Base-by-base conservation (phyloP, 30 jellyfish, hydroid and myxozoan species). In the Aurelia sp. region DNA sequence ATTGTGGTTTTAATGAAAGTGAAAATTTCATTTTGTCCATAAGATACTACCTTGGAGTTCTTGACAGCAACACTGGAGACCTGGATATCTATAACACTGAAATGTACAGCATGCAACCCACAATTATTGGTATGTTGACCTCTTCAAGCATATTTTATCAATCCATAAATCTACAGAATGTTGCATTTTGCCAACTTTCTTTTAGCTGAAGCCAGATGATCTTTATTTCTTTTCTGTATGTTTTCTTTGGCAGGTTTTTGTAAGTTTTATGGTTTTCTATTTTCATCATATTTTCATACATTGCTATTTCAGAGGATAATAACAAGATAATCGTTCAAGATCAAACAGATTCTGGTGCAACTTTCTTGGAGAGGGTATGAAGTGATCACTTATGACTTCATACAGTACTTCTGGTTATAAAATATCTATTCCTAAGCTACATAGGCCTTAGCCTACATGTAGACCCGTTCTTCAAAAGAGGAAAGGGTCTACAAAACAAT, bases 31-130 rank as follows among this genome's bases (percentile, higher is more conserved):
- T 44, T 7, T 44, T 44, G 52, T 8, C 16, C 16, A 2, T 40
- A 50, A 94, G 99, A 74, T 94, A 94, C 80, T 94, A 89, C 68
- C 77, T 94, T 53, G 99, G 99, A 35, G 89, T 94, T 22, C 74
- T 94, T 13, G 95, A 94, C 90, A 86, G 89, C n/a, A 85, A 81
- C 3, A 84, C 88, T 47, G 89, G 84, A 16, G 80, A 62, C 20
- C 68, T 94, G 79, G 97, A 94, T 41, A 63, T 88, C 3, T 68
- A 79, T 50, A 66, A 79, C 16, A 79, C 96, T 57, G 47, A 64
- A 0, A 52, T 80, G 65, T 88, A 76, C 73, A 72, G 63, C 19
- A 57, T 72, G 79, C 69, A 62, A 65, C 92, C 86, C 61, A 75
- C 86, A 11, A 62, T 72, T 2, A 70, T 66, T 30, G 92, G 86